A percentile compares a stretch with the other conserved stretches of the same genome.
Evolutionary conservation across 2,888 invertebrate species (phyloP).

Genomic region (Panzeria rudis): DNA sequence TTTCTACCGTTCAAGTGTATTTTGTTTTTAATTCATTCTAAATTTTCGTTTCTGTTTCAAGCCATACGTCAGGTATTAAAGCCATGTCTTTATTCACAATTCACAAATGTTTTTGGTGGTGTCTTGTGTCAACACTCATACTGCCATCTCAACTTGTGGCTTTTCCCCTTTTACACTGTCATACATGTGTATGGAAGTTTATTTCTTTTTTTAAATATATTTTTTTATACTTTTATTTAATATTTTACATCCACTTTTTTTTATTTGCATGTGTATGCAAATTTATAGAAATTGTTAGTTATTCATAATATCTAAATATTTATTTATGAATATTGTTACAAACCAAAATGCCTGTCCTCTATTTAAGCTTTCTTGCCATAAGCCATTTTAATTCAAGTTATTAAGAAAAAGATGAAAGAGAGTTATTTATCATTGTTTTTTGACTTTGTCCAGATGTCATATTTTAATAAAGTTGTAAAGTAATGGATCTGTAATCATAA

Average conservation of each 20-base stretch:
- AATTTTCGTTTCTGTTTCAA: constrained; percentile 14
- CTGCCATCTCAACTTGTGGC: constrained; percentile 69
- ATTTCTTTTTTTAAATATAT: neutral
- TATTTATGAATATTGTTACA: constrained; percentile 13
- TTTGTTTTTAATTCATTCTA: constrained; percentile 26
- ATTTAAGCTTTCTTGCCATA: constrained; percentile 4
- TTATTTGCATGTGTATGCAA: constrained; percentile 56
- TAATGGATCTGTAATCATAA: constrained; percentile 37
- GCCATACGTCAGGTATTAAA: constrained; percentile 41
- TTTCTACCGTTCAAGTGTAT: constrained; percentile 38
- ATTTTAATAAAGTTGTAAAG: constrained; percentile 14
- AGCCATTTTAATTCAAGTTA: constrained; percentile 50
- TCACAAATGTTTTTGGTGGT: constrained; percentile 61
- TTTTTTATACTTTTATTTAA: constrained; percentile 6
- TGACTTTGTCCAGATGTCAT: constrained; percentile 30
- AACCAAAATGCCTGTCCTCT: neutral
- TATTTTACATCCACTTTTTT: neutral
- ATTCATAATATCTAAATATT: constrained; percentile 40
- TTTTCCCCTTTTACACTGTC: constrained; percentile 67
- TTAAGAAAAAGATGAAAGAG: constrained; percentile 9
- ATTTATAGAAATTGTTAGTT: constrained; percentile 57
- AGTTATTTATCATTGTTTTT: constrained; percentile 23
- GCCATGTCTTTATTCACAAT: constrained; percentile 63
- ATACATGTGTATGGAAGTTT: constrained; percentile 51
- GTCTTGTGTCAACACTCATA: constrained; percentile 69